Base-by-base conservation (phyloP, 2,888 invertebrate species). In the Limnephilus lunatus region DNA sequence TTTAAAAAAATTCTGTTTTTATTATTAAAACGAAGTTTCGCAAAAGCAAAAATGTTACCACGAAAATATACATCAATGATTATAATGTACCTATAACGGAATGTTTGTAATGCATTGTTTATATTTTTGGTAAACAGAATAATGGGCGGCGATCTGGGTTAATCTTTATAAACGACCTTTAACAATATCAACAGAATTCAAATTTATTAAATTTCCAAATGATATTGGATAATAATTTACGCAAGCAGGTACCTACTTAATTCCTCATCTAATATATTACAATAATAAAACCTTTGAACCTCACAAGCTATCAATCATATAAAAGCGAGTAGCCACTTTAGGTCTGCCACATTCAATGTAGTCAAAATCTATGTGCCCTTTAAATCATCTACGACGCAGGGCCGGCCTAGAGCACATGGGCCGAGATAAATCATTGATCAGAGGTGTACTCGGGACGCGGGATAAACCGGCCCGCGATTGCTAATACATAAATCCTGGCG, bases 401-500 rank as follows among this genome's bases (percentile, higher is more conserved):
- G 82, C 87, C 81, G 92, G 91, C 82, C 89, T 89, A 83, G 92
- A 90, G 90, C 93, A 93, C 81, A 93, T 93, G 93, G 92, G 93
- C 92, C 92, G 81, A 90, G 85, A 91, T 93, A 93, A 92, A 93
- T 93, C 93, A 93, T 92, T 85, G 92, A 92, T 93, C 92, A 93
- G 93, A 90, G 92, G 92, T 85, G 92, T 86, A 86, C 86, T 89
- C 91, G 82, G 93, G 93, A 92, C 92, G 25, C 68, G 68, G 68
- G 68, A 92, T 92, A 92, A 90, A 80, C 53, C 32, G 89, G 89
- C 88, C 92, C 53, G 92, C 92, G 92, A 93, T 93, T 92, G 93
- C 92, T 93, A 93, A 93, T 92, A 90, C 93, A 93, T 93, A 93
- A 93, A 93, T 93, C 93, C 85, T 68, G 68, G 87, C 80, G 92